phyloP scores from a whole-genome alignment of 2,797 vertebrate genomes.

The Acanthornis magna region DNA sequence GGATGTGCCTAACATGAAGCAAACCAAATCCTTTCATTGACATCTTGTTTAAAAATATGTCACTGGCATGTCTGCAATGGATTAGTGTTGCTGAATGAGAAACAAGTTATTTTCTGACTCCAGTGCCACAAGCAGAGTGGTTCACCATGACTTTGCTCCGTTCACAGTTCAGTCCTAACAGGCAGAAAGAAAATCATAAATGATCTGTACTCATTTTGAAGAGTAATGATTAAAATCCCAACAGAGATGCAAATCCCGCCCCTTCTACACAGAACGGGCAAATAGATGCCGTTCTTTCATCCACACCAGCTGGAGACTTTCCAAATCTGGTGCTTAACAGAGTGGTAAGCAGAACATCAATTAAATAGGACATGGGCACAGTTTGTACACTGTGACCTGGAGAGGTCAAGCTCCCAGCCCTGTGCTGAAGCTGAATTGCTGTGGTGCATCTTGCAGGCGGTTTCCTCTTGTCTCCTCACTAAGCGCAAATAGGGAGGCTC shows the following conservation, averaged over 20 bases:
- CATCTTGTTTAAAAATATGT: neutral
- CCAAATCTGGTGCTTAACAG: slow-evolving; percentile 39
- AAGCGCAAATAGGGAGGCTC: neutral
- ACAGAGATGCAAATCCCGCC: neutral
- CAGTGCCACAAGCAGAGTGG: neutral
- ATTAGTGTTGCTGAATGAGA: neutral
- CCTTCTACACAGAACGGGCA: neutral
- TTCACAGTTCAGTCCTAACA: neutral
- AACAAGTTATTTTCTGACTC: neutral
- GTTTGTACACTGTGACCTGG: neutral
- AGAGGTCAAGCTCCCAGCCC: slow-evolving; percentile 7
- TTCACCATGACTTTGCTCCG: neutral
- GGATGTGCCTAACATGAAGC: neutral
- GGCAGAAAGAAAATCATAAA: neutral
- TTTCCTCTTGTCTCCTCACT: neutral
- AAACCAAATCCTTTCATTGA: neutral
- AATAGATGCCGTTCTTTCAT: neutral
- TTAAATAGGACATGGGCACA: slow-evolving; percentile 26
- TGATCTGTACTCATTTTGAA: neutral
- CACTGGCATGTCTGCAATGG: neutral
- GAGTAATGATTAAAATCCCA: neutral
- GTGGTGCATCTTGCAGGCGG: neutral
- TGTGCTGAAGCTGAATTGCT: neutral
- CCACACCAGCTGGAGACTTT: slow-evolving; percentile 12
- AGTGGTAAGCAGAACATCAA: slow-evolving; percentile 32